These are phyloP conservation scores for Hemitrygon akajei DNA, from an alignment of 2,797 vertebrate species.

Conservation along the genomic window DNA sequence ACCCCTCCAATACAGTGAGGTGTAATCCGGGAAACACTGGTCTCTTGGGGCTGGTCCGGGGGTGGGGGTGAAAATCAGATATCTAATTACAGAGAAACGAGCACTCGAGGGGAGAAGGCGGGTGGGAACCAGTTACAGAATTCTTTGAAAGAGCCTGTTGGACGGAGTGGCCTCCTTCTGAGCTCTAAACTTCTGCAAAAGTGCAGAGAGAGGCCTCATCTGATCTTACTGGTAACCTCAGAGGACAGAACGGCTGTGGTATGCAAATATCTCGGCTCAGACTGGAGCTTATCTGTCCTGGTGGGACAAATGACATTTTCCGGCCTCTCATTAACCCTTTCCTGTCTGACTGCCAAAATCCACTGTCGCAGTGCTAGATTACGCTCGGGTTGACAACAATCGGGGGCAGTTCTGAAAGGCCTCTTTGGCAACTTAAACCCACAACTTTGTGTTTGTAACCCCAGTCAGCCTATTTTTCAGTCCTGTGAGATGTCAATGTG, in stretches of 20 bases:
- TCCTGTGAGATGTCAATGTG: too few relatives aligned
- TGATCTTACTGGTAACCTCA: background rate
- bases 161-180: background rate
- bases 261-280: background rate
- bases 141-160: background rate
- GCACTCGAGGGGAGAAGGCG: background rate
- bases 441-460: too few relatives aligned
- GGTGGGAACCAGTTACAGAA: background rate
- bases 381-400: too few relatives aligned
- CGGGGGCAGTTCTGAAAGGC: too few relatives aligned
- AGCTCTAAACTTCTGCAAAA: background rate
- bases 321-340: background rate
- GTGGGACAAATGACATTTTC: background rate
- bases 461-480: too few relatives aligned
- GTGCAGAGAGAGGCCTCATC: background rate
- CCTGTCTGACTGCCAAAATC: too few relatives aligned
- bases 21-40: background rate
- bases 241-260: background rate
- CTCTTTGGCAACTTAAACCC: too few relatives aligned
- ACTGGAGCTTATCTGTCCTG: background rate
- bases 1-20: too few relatives aligned
- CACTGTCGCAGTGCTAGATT: too few relatives aligned
- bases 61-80: background rate
- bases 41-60: too few relatives aligned
- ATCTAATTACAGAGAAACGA: background rate